Evolutionary conservation across 2,113 vertebrate species (phyloP), one percentile per base, ranked within the genome.

Genomic region (Xenopus laevis): DNA sequence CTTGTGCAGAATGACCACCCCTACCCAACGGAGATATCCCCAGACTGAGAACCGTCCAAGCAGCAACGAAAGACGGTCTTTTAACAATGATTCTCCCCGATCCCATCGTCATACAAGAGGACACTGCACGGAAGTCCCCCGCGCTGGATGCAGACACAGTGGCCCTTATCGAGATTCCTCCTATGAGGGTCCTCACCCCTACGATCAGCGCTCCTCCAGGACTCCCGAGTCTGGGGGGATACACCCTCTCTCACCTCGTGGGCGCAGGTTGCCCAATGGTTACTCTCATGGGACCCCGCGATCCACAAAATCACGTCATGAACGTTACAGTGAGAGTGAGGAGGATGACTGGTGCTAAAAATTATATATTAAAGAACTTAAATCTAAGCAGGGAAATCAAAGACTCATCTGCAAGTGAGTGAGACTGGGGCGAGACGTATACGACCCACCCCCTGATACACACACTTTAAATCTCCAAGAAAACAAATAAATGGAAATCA

Each of bases 311-410:
- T 79, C 93, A 71, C 88, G 91, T 62, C 95, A 93, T 71, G 95
- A 95, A 88, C 91, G 92, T 82, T 95, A 90, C 81, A 96, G 95
- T 79, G 95, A 96, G 87, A 96, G 93, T 47, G 94, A 95, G 45
- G 95, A 95, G 82, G 95, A 96, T 65, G 95, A 96, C 87, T 96
- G 95, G 94, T 96, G 95, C 93, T 96, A 95, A 90, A 79, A 86
- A 27, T 66, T 68, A 68, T 66, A 74, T 59, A 74, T 63, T 63
- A 64, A 65, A 20, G 47, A 71, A 71, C 67, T 68, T 52, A 17
- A 75, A 30, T 68, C 55, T 75, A 75, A 27, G 72, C 72, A 75
- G 72, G 72, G 72, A 75, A 75, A 75, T 66, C 71, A 75, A 75
- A 75, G 72, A 75, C 72, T 52, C 57, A 59, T 73, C 64, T 76